Base-by-base conservation (phyloP, 2,797 vertebrate species). In the Crenuchus spilurus region DNA sequence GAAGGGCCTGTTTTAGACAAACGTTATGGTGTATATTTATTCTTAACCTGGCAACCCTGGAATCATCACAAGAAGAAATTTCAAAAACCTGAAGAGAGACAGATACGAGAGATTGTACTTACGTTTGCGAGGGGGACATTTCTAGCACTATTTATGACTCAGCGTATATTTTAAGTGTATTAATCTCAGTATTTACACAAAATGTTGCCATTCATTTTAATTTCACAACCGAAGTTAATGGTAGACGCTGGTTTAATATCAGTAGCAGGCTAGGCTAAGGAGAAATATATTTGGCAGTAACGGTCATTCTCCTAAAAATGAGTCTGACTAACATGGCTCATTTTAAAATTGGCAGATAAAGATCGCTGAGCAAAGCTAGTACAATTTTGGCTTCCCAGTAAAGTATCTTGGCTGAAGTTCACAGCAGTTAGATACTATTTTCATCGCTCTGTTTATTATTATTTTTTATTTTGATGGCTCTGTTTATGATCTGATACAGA, bases 11-110 rank as follows among this genome's bases (percentile, higher is more conserved):
- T n/a, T n/a, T n/a, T n/a, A n/a, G n/a, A n/a, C n/a, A n/a, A n/a
- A n/a, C n/a, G n/a, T n/a, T n/a, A n/a, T n/a, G n/a, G n/a, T n/a
- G n/a, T n/a, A n/a, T n/a, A n/a, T n/a, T n/a, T n/a, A n/a, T n/a
- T n/a, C n/a, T n/a, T n/a, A n/a, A n/a, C n/a, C n/a, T n/a, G n/a
- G n/a, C n/a, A n/a, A n/a, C n/a, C n/a, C n/a, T n/a, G n/a, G n/a
- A n/a, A n/a, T n/a, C n/a, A 18, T 20, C 39, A 37, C 30, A 58
- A 65, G 52, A 58, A 33, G 26, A 30, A 20, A 28, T 55, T 66
- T 66, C 28, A 65, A 65, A 72, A 65, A 4, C 24, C 14, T 2
- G 18, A 44, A 33, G 10, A 37, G 1, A 2, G 6, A 10, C n/a
- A n/a, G n/a, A n/a, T n/a, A n/a, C n/a, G n/a, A n/a, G n/a, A n/a